A percentile compares a stretch with the other conserved stretches of the same genome.
Evolutionary conservation across 2,888 invertebrate genomes (phyloP).

Genomic region (Torymus auratus): DNA sequence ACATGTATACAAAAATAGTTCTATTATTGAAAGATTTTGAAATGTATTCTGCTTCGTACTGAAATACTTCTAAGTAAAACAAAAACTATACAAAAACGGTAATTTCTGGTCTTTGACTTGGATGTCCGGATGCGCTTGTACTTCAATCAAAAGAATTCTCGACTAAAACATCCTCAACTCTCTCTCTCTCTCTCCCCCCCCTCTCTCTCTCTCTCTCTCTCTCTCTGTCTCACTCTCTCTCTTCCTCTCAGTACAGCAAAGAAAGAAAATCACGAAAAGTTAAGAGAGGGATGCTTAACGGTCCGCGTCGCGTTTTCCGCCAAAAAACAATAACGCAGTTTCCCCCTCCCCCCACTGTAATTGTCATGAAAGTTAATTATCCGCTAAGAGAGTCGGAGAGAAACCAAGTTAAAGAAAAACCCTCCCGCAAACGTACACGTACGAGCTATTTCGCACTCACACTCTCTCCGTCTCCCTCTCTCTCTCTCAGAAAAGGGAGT

Average conservation of each 20-base stretch:
- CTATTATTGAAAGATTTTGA: no score
- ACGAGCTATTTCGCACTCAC: not conserved
- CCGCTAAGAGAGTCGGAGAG: conserved; percentile 32
- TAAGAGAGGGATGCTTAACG: conserved; percentile 22
- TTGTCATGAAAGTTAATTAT: conserved; percentile 48
- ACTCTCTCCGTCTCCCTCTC: no score
- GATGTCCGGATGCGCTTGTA: not conserved
- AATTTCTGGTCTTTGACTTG: no score
- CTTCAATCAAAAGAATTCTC: conserved; percentile 12
- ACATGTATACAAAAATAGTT: no score
- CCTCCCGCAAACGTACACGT: not conserved
- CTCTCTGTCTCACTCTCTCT: not conserved
- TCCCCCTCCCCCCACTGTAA: conserved; percentile 24
- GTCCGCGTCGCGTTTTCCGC: not conserved
- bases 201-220: not conserved
- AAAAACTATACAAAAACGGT: no score
- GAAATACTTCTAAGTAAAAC: no score
- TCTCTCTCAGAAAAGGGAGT: not conserved
- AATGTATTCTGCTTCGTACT: no score
- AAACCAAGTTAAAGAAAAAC: conserved; percentile 13
- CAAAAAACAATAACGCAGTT: conserved; percentile 47
- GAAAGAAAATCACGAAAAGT: conserved; percentile 23
- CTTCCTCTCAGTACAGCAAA: no score
- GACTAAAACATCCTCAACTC: not conserved
- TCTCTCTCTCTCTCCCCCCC: not conserved